Evolutionary conservation across 2,797 vertebrate species (phyloP).

Genomic region (Acanthurus lineatus): DNA sequence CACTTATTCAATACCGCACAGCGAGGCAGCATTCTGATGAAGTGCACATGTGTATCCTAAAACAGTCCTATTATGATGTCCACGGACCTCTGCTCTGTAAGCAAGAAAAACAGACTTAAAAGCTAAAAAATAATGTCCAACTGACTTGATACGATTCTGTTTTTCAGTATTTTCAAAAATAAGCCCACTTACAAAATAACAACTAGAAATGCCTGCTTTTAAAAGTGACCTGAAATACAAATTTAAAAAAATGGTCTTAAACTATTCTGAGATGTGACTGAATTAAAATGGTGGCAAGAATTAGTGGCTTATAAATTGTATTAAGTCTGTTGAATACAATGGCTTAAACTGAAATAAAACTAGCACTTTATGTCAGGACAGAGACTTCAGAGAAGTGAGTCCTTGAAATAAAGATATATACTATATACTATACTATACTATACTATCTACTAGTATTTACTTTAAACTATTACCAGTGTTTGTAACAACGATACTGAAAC

Average conservation of each 20-base stretch:
- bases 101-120: constrained; percentile 16
- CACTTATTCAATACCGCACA: background rate
- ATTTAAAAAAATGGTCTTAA: background rate
- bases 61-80: constrained; percentile 12
- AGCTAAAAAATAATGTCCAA: background rate
- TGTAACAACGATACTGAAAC: background rate
- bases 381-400: background rate
- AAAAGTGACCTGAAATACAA: background rate
- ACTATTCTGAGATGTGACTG: constrained; percentile 3
- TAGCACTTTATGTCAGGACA: background rate
- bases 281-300: background rate
- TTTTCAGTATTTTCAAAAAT: constrained; percentile 27
- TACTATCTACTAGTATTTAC: too few relatives aligned
- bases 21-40: background rate
- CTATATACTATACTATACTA: background rate
- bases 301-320: background rate
- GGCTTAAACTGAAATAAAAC: constrained; percentile 6
- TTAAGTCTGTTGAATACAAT: background rate
- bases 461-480: background rate
- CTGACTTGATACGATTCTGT: constrained; percentile 11
- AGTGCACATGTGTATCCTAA: constrained; percentile 11
- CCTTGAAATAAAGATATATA: background rate
- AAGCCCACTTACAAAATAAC: background rate
- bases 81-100: constrained; percentile 13
- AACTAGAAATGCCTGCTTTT: constrained; percentile 13